Percentiles rank a stretch among this genome's conserved stretches.
These are phyloP conservation scores for Portunus trituberculatus DNA, from an alignment of 1,140 invertebrate species.

Conservation along the genomic window DNA sequence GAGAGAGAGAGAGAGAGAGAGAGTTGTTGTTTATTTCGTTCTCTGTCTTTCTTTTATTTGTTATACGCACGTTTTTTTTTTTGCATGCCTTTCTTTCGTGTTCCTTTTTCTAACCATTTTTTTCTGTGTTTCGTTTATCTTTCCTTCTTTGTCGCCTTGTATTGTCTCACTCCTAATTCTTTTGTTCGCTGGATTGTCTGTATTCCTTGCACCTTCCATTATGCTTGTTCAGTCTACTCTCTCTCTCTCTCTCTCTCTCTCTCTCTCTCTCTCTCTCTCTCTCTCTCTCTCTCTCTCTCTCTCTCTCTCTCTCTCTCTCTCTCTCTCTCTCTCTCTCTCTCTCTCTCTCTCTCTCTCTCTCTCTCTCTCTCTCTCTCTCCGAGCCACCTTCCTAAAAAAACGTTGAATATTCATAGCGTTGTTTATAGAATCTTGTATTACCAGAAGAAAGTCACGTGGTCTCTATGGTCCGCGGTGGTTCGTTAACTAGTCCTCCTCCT, in stretches of 20 bases:
- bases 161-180: background rate
- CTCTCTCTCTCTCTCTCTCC: background rate
- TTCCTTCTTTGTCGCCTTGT: background rate
- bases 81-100: no score
- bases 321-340: background rate
- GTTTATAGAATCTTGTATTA: background rate
- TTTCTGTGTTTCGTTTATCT: background rate
- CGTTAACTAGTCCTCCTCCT: background rate
- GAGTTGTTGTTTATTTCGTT: no score
- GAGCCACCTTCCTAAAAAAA: background rate
- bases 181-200: background rate
- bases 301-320: constrained; percentile 6
- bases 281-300: constrained; percentile 6
- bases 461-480: background rate
- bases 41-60: no score
- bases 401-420: constrained; percentile 1
- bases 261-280: constrained; percentile 5
- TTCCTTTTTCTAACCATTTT: background rate
- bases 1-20: no score
- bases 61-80: no score
- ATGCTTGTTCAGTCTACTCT: background rate
- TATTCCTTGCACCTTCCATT: background rate
- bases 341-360: background rate
- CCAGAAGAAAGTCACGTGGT: background rate
- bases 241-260: background rate